Conservation (phyloP, 1,140 invertebrate genomes). For the Heliconius eleuchia region DNA sequence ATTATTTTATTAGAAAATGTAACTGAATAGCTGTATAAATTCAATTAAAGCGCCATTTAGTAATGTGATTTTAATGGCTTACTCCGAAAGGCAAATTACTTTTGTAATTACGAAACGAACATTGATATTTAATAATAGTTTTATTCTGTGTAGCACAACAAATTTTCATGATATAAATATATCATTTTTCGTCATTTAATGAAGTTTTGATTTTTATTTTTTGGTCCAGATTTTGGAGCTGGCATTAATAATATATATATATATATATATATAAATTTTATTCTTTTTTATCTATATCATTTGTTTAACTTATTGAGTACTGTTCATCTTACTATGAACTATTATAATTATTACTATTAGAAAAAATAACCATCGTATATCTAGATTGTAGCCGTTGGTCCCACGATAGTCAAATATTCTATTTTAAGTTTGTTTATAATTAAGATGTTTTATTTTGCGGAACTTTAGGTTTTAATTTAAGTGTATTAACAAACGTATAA, state of each 20-base stretch:
- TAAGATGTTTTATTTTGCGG: slow-evolving; percentile 32
- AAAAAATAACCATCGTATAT: slow-evolving; percentile 4
- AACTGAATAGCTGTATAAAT: neutral
- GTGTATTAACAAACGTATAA: slow-evolving; percentile 63
- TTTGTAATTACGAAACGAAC: neutral
- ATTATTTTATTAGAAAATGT: neutral
- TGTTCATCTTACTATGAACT: neutral
- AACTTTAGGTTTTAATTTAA: slow-evolving; percentile 59
- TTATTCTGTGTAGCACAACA: neutral
- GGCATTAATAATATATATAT: neutral
- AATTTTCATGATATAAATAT: neutral
- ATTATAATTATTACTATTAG: neutral
- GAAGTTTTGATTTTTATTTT: neutral
- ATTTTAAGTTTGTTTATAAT: slow-evolving; percentile 43
- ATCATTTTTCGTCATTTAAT: neutral
- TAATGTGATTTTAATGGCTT: neutral
- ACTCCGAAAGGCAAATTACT: neutral
- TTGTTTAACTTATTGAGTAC: slow-evolving; percentile 1
- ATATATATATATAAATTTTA: neutral
- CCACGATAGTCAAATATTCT: slow-evolving; percentile 29
- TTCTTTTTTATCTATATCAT: neutral
- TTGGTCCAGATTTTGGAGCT: neutral
- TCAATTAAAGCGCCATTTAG: neutral
- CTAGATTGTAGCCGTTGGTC: neutral
- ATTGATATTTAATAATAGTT: neutral